Percentiles rank a stretch among this genome's conserved stretches.
phyloP scores from a whole-genome alignment of 2,113 vertebrate genomes.

The Galemys pyrenaicus region DNA sequence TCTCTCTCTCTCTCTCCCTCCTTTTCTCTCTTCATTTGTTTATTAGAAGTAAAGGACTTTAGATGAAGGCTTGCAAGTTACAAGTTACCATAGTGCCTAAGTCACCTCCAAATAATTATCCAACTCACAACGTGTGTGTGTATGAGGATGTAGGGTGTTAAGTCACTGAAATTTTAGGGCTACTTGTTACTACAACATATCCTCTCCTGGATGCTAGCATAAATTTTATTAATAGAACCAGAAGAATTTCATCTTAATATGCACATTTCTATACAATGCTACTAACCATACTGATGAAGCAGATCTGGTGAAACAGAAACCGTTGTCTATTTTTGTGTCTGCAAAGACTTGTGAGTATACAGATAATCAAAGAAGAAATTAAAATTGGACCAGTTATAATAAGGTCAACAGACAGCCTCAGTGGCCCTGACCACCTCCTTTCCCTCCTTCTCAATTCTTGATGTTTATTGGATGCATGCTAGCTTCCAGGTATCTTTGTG shows the following conservation, averaged over 20 bases:
- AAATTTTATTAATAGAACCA: not conserved
- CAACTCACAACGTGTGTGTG: not conserved
- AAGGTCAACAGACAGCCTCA: not conserved
- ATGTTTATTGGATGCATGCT: not conserved
- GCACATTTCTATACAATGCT: not conserved
- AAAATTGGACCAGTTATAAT: not conserved
- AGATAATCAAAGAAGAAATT: slow-evolving; percentile 19
- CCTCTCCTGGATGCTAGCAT: not conserved
- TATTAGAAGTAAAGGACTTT: not conserved
- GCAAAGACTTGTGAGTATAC: not conserved
- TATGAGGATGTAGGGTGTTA: not conserved
- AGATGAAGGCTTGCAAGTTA: not conserved
- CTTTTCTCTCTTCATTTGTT: not conserved
- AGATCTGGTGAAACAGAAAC: not conserved
- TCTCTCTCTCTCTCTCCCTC: not conserved
- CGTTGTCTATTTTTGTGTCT: slow-evolving; percentile 1
- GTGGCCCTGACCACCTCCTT: not conserved
- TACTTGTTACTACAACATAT: not conserved
- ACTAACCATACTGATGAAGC: not conserved
- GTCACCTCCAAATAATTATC: not conserved
- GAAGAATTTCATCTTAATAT: slow-evolving; percentile 24
- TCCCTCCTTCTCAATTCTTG: not conserved
- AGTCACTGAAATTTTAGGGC: not conserved
- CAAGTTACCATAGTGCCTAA: not conserved
- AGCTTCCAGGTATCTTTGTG: not conserved